These are phyloP conservation scores for Cygnus atratus DNA, from an alignment of 2,113 vertebrate species.

Conservation along the genomic window DNA sequence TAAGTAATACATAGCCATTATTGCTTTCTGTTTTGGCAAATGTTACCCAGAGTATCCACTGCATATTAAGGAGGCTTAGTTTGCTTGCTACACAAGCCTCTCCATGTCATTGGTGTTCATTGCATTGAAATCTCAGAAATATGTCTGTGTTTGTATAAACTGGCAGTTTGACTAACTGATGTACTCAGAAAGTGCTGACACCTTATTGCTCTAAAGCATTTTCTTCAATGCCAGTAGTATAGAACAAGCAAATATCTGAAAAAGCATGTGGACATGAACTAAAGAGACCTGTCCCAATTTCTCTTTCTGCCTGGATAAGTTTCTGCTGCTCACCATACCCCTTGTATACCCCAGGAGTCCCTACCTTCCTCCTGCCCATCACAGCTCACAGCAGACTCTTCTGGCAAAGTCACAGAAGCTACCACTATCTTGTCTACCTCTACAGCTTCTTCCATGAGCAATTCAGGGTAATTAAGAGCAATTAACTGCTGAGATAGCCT, in stretches of 20 bases:
- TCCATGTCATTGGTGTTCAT: background rate
- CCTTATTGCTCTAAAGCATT: background rate
- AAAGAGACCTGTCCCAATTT: background rate
- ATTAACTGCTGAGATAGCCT: background rate
- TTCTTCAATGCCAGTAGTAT: background rate
- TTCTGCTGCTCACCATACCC: background rate
- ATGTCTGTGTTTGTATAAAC: background rate
- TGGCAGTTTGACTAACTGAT: background rate
- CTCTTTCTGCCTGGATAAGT: background rate
- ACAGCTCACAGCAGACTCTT: background rate
- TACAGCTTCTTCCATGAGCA: background rate
- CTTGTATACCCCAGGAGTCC: fast-evolving
- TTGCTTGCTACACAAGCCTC: background rate
- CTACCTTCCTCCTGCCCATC: background rate
- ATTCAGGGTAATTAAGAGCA: background rate
- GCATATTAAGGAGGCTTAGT: background rate
- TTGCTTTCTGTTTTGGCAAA: background rate
- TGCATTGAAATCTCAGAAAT: background rate
- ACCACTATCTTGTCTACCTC: background rate
- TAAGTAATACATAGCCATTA: background rate
- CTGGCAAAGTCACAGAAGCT: background rate
- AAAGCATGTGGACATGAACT: background rate
- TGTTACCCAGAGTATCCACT: background rate
- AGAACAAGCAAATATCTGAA: background rate
- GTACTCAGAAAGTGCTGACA: background rate